Base-by-base conservation (phyloP, 2,888 invertebrate genomes). In the Oxyteleia sp. region DNA sequence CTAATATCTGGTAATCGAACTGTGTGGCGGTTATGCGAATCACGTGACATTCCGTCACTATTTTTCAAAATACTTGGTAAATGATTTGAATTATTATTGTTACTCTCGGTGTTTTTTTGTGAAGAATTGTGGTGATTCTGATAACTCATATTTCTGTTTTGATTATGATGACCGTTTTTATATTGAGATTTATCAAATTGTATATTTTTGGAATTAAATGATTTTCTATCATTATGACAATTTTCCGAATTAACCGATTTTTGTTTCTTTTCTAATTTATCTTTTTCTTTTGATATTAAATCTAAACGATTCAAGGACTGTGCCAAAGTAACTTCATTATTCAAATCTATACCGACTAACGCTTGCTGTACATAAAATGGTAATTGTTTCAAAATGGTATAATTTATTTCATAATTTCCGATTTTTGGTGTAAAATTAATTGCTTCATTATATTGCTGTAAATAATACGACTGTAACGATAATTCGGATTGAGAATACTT, bases 381-480 rank as follows among this genome's bases (percentile, higher is more conserved):
- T 3, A 57, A 69, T 51, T 78, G 78, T 20, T 78, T 66, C 4
- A 68, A 35, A 1, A 78, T 68, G 10, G 18, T 68, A 20, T 78
- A 78, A 59, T 78, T 78, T 2, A 78, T 23, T 13, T 78, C 68
- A 41, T 78, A 78, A 0, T 29, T 4, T 1, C 57, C 18, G 15
- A 78, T 26, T 11, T 57, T 23, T 11, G 78, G 78, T 18, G 53
- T 26, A 13, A 76, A 68, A 38, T 55, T 49, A 4, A 29, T 11
- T 1, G 68, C 64, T 13, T 76, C 76, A 10, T 18, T 41, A 3
- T 68, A 13, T 23, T 78, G 68, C 23, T 59, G n/a, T 10, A 68
- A 78, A 45, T 59, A 82, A 38, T 35, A 82, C 5, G 78, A 64
- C 10, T 82, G 78, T 13, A 72, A 11, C 3, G 76, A 68, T 7